Base-by-base conservation (phyloP, 2,888 invertebrate species). In the Drosophila percnosoma region DNA sequence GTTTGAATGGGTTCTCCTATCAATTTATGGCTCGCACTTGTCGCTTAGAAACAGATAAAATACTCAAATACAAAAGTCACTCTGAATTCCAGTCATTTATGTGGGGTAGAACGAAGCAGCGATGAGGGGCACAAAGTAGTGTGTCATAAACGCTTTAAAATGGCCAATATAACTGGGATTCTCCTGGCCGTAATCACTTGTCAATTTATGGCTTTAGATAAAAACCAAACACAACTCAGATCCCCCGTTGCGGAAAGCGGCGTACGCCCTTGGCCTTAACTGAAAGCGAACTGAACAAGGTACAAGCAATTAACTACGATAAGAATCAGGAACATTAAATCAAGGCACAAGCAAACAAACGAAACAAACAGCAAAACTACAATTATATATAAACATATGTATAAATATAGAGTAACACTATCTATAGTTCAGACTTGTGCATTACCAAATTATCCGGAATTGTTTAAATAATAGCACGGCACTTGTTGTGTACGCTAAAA, bases 401-500 rank as follows among this genome's bases (percentile, higher is more conserved):
- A 4, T 10, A 33, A 33, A 33, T 11, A 33, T 11, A 33, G 24
- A n/a, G 24, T 8, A 24, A 29, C 29, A 54, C 15, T 40, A 55
- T 27, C 51, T 31, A 55, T 49, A 57, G 18, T 36, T 57, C 18
- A n/a, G 55, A 21, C 34, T n/a, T 18, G 31, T 40, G 40, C 31
- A 48, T 29, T 53, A 42, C 29, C 34, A 52, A 54, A 65, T 54
- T 57, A 69, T 52, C n/a, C 36, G 24, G 61, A 88, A 75, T 68
- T 75, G 83, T 78, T 78, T 70, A 74, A 86, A 70, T 78, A 88
- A 83, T 68, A 34, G 53, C 68, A 66, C 51, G 61, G 57, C 68
- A 68, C 69, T 69, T 83, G 84, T 78, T 63, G 73, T 61, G 68
- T 69, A 61, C 38, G 51, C 57, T 58, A 21, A 57, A 66, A 65